phyloP scores from a whole-genome alignment of 92 coral and sea anemone species.

The Epizoanthus scotinus region DNA sequence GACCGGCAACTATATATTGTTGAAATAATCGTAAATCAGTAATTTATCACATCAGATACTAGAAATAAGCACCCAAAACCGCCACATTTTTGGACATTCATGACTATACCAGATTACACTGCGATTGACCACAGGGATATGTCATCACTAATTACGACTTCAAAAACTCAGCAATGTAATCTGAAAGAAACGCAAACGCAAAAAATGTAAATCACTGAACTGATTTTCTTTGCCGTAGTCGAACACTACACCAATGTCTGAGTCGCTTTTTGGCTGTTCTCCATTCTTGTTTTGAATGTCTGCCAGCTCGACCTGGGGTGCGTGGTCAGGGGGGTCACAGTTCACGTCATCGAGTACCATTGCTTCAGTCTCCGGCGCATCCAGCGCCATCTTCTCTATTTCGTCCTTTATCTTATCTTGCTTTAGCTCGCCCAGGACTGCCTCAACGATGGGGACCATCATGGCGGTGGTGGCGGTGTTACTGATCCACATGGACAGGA shows the following conservation, averaged over 20 bases:
- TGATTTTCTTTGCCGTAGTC: background rate
- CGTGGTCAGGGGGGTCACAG: background rate
- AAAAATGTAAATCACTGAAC: conserved; percentile 2
- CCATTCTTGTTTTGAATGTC: conserved; percentile 7
- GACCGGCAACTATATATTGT: too few species aligned
- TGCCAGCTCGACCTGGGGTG: conserved; percentile 7
- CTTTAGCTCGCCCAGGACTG: conserved; percentile 65
- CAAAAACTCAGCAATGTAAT: too few species aligned
- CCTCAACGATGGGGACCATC: conserved; percentile 85
- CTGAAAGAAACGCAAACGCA: background rate
- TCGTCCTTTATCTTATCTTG: conserved; percentile 43
- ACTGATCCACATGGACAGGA: conserved; percentile 84
- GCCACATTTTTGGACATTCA: too few species aligned
- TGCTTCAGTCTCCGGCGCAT: conserved; percentile 17
- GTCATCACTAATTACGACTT: too few species aligned
- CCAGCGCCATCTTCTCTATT: background rate
- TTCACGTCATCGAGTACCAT: conserved; percentile 14
- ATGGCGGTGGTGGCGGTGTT: conserved; percentile 85
- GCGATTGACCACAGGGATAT: too few species aligned
- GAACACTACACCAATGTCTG: background rate
- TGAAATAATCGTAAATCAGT: too few species aligned
- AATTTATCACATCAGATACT: too few species aligned
- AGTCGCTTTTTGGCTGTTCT: conserved; percentile 14
- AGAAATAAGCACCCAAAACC: too few species aligned
- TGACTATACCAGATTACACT: too few species aligned